Evolutionary conservation across 1,140 invertebrate genomes (phyloP), one percentile per base, ranked within the genome.

Genomic region (Centruroides vittatus): DNA sequence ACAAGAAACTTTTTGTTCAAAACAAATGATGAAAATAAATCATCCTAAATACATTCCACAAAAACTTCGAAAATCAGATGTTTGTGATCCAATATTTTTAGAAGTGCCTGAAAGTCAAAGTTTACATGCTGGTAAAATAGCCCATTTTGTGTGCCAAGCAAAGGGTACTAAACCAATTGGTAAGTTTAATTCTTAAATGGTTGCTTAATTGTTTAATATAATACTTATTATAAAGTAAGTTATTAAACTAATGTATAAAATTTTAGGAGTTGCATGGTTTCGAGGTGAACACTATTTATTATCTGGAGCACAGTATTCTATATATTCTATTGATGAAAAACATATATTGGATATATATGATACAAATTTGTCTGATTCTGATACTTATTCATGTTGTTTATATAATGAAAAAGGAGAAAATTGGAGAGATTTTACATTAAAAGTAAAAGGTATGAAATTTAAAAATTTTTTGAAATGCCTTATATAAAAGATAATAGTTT

Each of bases 331-430:
- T n/a, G 35, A 35, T 12, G 54, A 35, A 5, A 34, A 61, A 41
- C 50, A 59, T 50, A 59, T 64, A 13, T 47, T 66, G 12, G 60
- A 66, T 47, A 61, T 71, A 49, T 61, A 66, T 46, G 35, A 36
- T 35, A 63, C 63, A 12, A 59, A 60, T 12, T 5, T 55, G n/a
- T 57, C 50, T 1, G 64, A 67, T 34, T 56, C 65, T 47, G 70
- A 61, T n/a, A 51, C 50, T 4, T 70, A 70, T 58, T 62, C 64
- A 41, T 68, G 67, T 56, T 49, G 65, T 3, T 67, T 57, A 3
- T 69, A 59, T 49, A 68, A 68, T 64, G 53, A 65, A 46, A 63
- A 55, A 49, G 67, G 67, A 55, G 55, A 65, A 54, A 61, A 69
- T 57, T 66, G 67, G 62, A 57, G 56, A 50, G 59, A 61, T 55